Base-by-base conservation (phyloP, 2,797 vertebrate species). In the Pitangus sulphuratus region DNA sequence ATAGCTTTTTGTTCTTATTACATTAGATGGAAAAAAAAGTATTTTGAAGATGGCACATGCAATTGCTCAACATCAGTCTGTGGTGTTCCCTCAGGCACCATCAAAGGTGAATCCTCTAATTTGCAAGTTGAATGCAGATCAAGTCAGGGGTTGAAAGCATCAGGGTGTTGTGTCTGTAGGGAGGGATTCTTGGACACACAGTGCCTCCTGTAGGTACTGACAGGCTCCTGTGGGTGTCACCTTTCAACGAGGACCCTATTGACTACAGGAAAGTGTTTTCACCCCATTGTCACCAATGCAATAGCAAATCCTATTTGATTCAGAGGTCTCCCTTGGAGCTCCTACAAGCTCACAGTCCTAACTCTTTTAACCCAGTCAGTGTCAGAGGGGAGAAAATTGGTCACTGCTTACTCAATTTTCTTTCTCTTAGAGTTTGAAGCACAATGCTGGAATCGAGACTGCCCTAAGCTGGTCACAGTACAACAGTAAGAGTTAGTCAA, bases 291-390 rank as follows among this genome's bases (percentile, higher is more conserved):
- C 60, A 58, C 9, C 6, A 26, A 16, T 13, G 30, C 45, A 64
- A 39, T 0, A 65, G 33, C 13, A 87, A 87, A 58, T 48, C 33
- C 44, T 48, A 24, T 28, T 5, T 0, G 0, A 35, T 58, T 76
- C 58, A 80, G 51, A 92, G 26, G 30, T 47, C 65, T 84, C 35
- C 28, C 16, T 50, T 31, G 69, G 53, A 84, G 40, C 3, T 62
- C 50, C 15, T 56, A 54, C 4, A 30, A 21, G 33, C 51, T 74
- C 40, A 39, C n/a, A 31, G 31, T 39, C 39, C 50, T n/a, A 60
- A 40, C 30, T 16, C 26, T 76, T 85, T 90, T 75, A 91, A 74
- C 42, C 7, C 53, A 50, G 25, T 5, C 6, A 0, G 11, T 30
- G 48, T 74, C 44, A 70, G 54, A 84, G 33, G 60, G 14, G 20